These are phyloP conservation scores for Drosophila peninsularis DNA, from an alignment of 2,888 invertebrate species.

Conservation along the genomic window DNA sequence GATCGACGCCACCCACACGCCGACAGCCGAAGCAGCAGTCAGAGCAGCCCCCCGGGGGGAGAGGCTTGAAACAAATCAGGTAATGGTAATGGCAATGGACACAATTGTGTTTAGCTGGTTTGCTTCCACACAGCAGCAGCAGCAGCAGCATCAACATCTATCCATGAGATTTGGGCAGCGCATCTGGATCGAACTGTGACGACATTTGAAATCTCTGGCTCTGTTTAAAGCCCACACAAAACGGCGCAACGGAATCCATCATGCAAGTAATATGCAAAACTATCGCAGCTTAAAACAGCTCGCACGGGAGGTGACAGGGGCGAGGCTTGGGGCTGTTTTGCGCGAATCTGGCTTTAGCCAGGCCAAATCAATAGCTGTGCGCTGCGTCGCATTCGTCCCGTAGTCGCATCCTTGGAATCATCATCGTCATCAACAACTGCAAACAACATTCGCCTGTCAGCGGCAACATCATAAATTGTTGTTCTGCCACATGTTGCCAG, in stretches of 20 bases:
- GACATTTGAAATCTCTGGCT: constrained; percentile 50
- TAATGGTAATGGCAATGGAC: constrained; percentile 61
- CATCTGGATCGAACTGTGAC: constrained; percentile 45
- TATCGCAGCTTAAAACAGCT: constrained; percentile 41
- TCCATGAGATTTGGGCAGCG: constrained; percentile 33
- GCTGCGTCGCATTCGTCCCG: constrained; percentile 21
- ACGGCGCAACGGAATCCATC: constrained; percentile 68
- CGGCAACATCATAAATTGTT: constrained; percentile 84
- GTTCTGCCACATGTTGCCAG: constrained; percentile 79
- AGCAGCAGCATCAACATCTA: constrained; percentile 3
- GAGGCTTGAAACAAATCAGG: constrained; percentile 47
- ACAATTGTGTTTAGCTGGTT: constrained; percentile 60
- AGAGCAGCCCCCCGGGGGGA: constrained; percentile 13
- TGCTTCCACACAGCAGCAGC: constrained; percentile 28
- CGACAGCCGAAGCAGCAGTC: constrained; percentile 12
- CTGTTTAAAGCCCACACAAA: constrained; percentile 67
- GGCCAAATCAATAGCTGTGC: constrained; percentile 57
- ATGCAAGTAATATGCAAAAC: constrained; percentile 75
- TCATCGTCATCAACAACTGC: constrained; percentile 81
- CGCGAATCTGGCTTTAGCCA: constrained; percentile 19
- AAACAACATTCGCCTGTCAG: constrained; percentile 83
- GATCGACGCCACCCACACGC: constrained; percentile 72
- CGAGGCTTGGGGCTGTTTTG: neutral
- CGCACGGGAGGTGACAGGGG: neutral
- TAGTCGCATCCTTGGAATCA: constrained; percentile 69